A percentile compares a stretch with the other conserved stretches of the same genome.
These are phyloP conservation scores for Porites lobata DNA, from an alignment of 92 coral and sea anemone species.

Conservation along the genomic window DNA sequence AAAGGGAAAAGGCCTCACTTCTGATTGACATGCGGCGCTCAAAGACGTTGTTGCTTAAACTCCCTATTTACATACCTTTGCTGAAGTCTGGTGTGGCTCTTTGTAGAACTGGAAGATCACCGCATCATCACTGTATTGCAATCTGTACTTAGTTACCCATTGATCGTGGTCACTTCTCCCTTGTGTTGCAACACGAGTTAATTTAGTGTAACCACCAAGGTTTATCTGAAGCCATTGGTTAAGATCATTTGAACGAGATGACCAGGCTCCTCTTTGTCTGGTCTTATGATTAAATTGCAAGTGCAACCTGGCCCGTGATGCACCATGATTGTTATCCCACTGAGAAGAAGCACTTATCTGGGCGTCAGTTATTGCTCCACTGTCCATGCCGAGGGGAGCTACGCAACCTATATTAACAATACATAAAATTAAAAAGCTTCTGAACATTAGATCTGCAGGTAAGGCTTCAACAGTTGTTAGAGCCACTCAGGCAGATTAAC, in stretches of 20 bases:
- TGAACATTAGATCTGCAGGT: too few species aligned
- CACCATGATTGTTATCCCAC: not conserved
- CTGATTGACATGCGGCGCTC: too few species aligned
- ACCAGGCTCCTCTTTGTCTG: not conserved
- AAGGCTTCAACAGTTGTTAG: too few species aligned
- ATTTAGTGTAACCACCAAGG: not conserved
- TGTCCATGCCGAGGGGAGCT: slow-evolving; percentile 32
- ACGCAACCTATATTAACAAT: not conserved
- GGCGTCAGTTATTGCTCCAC: slow-evolving; percentile 1
- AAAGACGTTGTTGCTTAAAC: too few species aligned
- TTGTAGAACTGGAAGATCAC: not conserved
- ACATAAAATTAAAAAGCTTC: not conserved
- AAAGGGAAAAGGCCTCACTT: too few species aligned
- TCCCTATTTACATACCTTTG: too few species aligned
- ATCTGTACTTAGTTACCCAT: too few species aligned
- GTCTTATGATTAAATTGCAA: too few species aligned
- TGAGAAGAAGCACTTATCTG: slow-evolving; percentile 14
- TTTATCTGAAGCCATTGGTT: not conserved
- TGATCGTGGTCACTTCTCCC: not conserved
- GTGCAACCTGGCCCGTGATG: slow-evolving; percentile 9
- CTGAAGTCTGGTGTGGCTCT: not conserved
- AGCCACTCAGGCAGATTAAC: too few species aligned
- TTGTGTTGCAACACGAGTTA: slow-evolving; percentile 1
- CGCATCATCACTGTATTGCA: too few species aligned
- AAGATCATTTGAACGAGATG: not conserved